phyloP scores from a whole-genome alignment of 2,113 vertebrate species.

The Malurus cyaneus region DNA sequence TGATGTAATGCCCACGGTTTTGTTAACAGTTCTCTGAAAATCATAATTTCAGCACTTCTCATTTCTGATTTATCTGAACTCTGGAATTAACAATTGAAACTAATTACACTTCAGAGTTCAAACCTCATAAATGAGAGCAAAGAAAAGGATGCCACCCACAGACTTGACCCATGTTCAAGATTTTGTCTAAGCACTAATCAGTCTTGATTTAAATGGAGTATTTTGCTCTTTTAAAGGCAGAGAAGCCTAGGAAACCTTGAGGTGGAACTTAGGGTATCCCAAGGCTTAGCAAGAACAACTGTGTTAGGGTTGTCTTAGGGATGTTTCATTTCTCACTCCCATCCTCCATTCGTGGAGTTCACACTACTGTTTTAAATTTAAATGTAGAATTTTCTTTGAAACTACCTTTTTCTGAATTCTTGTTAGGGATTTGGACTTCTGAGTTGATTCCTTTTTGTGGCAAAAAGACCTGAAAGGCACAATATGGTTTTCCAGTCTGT shows the following conservation, averaged over 20 bases:
- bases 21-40: background rate
- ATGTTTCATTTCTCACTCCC: background rate
- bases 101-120: background rate
- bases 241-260: background rate
- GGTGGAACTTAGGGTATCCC: background rate
- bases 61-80: background rate
- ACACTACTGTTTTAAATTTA: background rate
- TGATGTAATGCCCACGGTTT: background rate
- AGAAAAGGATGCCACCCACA: background rate
- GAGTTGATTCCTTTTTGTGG: background rate
- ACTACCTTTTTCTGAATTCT: background rate
- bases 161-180: background rate
- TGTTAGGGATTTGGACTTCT: background rate
- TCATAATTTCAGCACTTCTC: background rate
- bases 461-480: background rate
- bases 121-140: background rate
- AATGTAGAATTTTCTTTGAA: background rate
- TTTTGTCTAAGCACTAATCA: background rate
- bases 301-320: background rate
- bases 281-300: background rate
- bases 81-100: background rate
- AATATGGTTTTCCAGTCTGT: background rate
- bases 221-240: background rate
- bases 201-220: background rate
- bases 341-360: accelerated